Evolutionary conservation across 2,797 vertebrate species (phyloP).

Genomic region (Clangula hyemalis): DNA sequence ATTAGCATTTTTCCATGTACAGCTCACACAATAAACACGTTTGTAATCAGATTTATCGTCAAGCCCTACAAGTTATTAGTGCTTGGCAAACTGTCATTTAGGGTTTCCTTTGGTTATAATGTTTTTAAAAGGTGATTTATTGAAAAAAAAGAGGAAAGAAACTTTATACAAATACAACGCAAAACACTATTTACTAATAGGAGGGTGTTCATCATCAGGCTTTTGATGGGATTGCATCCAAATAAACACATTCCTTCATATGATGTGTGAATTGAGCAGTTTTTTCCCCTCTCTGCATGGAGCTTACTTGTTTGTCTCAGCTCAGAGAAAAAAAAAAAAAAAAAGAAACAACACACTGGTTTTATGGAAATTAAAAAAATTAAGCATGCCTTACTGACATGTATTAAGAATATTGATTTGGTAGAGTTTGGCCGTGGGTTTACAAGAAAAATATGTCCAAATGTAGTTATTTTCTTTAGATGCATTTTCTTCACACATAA

Average conservation of each 20-base stretch:
- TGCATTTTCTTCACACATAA: not conserved
- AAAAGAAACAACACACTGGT: not conserved
- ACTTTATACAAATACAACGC: not conserved
- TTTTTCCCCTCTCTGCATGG: not conserved
- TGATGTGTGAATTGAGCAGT: not conserved
- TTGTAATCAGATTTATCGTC: conserved; percentile 54
- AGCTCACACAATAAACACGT: conserved; percentile 11
- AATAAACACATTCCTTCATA: not conserved
- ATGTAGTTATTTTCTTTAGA: not conserved
- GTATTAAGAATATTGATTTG: not conserved
- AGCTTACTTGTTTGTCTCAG: not conserved
- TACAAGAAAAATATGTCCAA: not conserved
- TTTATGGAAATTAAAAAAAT: not conserved
- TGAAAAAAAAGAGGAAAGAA: conserved; percentile 19
- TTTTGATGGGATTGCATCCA: not conserved
- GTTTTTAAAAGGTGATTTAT: not conserved
- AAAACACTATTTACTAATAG: not conserved
- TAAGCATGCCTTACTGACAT: not conserved
- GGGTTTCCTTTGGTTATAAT: conserved; percentile 11
- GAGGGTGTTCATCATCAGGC: not conserved
- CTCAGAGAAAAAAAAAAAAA: not conserved
- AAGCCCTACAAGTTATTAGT: not conserved
- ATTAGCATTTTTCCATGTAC: conserved; percentile 31
- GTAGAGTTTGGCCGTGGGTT: not conserved
- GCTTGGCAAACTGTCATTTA: conserved; percentile 8